Evolutionary conservation across 1,140 invertebrate genomes (phyloP), one percentile per base, ranked within the genome.

Genomic region (Sweltsa coloradensis): DNA sequence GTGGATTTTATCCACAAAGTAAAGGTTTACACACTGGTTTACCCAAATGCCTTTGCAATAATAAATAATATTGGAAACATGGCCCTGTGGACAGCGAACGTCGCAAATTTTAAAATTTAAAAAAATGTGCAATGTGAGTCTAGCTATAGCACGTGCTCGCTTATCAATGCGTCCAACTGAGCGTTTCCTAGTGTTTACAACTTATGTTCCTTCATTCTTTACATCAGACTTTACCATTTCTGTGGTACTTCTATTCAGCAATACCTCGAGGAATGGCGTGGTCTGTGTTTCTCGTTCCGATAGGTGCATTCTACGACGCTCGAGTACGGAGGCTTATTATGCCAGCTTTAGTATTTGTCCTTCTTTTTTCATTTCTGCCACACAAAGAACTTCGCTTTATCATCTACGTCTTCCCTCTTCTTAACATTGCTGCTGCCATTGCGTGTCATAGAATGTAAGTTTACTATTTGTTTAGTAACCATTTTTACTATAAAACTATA

Each of bases 331-430:
- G 71, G 31, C 58, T 96, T 29, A 66, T 83, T 1, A 58, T 84
- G 39, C 86, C 91, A 40, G 78, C 83, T 3, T 43, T 95, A 2
- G 60, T 75, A n/a, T 99, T 94, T 69, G 78, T 99, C 22, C 50
- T 85, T 13, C 56, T 95, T 3, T 99, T 91, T 64, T 99, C 96
- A 5, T 80, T 97, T 61, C 65, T 99, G 39, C 96, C 96, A 1
- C 97, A 99, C 61, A 99, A 99, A 64, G 97, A 99, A 68, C 72
- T 99, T 5, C 75, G 97, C 26, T 99, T 99, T 64, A 95, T 99
- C 49, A 89, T 99, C 42, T 99, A 99, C 61, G 79, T 88, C 0
- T 84, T 98, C 61, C 97, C 96, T 16, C 65, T 99, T 40, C 70
- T 99, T 25, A 98, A 98, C 71, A 75, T 92, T 45, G 74, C 83